Conservation (phyloP, 1,140 invertebrate species). For the Caerostris extrusa region DNA sequence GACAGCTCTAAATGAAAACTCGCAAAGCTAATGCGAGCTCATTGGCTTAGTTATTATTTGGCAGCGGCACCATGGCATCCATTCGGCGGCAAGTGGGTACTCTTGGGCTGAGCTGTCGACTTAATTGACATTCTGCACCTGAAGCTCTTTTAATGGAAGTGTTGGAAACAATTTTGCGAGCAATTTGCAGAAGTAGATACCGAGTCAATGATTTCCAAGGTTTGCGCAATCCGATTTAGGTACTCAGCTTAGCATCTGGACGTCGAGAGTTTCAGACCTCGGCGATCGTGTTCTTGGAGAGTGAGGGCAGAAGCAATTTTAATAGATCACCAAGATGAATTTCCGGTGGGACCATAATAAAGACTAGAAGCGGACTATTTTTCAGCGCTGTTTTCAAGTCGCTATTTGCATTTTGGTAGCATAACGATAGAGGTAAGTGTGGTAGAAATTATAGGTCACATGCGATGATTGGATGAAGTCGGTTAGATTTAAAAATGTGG, state of each 20-base stretch:
- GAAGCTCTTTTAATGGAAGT: constrained; percentile 72
- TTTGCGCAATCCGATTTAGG: constrained; percentile 44
- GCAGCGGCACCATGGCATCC: neutral
- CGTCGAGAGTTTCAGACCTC: neutral
- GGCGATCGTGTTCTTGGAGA: neutral
- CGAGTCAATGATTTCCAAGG: constrained; percentile 64
- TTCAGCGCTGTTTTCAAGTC: neutral
- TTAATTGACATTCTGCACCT: constrained; percentile 69
- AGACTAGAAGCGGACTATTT: neutral
- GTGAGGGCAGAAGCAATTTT: neutral
- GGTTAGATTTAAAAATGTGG: too few relatives aligned
- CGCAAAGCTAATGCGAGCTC: constrained; percentile 31
- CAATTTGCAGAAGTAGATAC: constrained; percentile 73
- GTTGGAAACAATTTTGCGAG: constrained; percentile 62
- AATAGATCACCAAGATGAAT: neutral
- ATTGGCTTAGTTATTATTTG: constrained; percentile 56
- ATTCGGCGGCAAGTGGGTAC: neutral
- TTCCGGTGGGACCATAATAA: neutral
- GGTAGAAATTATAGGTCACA: too few relatives aligned
- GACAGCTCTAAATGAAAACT: constrained; percentile 27
- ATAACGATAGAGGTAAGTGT: neutral
- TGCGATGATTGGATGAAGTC: too few relatives aligned
- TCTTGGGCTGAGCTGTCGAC: constrained; percentile 39
- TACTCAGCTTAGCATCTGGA: neutral
- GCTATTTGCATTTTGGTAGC: neutral